These are phyloP conservation scores for fruit fly (Drosophila melanogaster) DNA, from an alignment of 1,140 invertebrate genomes.

Conservation along the genomic window Release_6_plus_ISO1_MT NT_033779.5:12874001-12874500, in stretches of 20 bases:
- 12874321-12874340: conserved; percentile 10
- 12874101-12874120: conserved; percentile 83
- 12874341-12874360: too few species aligned
- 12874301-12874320: background rate
- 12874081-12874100: conserved; percentile 79
- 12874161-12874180: conserved; percentile 17
- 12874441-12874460: too few species aligned
- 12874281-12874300: background rate
- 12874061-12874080: conserved; percentile 63
- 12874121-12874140: conserved; percentile 65
- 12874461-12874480: too few species aligned
- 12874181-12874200: conserved; percentile 75
- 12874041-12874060: conserved; percentile 58
- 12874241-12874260: conserved; percentile 63
- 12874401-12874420: background rate
- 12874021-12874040: background rate
- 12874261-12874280: conserved; percentile 70
- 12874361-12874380: background rate
- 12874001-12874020: background rate
- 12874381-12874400: background rate
- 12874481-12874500: too few species aligned
- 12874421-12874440: too few species aligned
- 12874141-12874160: conserved; percentile 32
- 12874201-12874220: conserved; percentile 12
- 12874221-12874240: conserved; percentile 24